Evolutionary conservation across 1,140 invertebrate genomes (phyloP), one percentile per base, ranked within the genome.

Genomic region (Goniozus legneri): DNA sequence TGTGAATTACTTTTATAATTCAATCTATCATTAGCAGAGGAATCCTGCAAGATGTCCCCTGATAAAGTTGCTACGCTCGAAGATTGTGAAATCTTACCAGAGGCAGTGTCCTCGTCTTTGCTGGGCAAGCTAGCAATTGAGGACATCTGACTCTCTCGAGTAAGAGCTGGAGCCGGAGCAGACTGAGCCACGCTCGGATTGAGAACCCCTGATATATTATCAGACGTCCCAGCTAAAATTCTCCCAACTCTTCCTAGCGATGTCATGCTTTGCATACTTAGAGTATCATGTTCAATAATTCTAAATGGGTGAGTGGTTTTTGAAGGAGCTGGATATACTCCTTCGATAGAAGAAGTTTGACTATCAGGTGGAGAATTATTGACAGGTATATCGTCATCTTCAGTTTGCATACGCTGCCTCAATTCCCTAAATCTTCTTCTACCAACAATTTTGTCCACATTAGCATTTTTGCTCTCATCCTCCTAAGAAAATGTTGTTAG

Each of bases 191-290:
- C 56, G 57, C 52, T 54, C 27, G 59, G 37, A 32, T 47, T 31
- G 36, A 65, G 14, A 30, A 69, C 60, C 58, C 67, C 75, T 15
- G 79, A 79, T n/a, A 73, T 68, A 59, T 73, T 78, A 47, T 81
- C 82, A 0, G 76, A 69, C 16, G 77, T 78, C 38, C 85, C 85
- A 18, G 84, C 83, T 44, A 89, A 76, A 58, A 91, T 85, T 47
- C 85, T 74, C 13, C 88, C 87, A 44, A 90, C 84, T 56, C 89
- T 79, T 16, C 88, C 89, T 50, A 92, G 72, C 47, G 89, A 91
- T 53, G 88, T 89, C 77, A 91, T 85, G 70, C 89, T 92, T 66
- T 92, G 88, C 56, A 93, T 77, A 65, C 88, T 91, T 60, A 91
- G 79, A 40, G 89, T 84, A 71, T 93, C 90, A 58, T 89, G 88